These are phyloP conservation scores for Melieria crassipennis DNA, from an alignment of 2,888 invertebrate species.

Conservation along the genomic window DNA sequence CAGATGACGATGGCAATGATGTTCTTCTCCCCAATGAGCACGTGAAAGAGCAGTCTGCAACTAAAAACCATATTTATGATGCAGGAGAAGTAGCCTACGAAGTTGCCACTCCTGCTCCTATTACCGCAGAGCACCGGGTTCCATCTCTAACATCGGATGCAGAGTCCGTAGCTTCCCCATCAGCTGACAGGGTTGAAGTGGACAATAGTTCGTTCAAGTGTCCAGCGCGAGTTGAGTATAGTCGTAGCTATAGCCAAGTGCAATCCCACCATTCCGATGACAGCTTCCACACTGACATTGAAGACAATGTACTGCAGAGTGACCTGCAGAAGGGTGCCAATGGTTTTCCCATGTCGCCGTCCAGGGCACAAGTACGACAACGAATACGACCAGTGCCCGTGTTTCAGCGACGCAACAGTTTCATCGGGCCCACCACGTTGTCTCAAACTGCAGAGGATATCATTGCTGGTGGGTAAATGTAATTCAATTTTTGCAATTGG, in stretches of 20 bases:
- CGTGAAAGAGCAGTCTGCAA: too few species aligned
- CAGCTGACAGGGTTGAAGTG: conserved; percentile 36
- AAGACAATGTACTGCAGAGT: conserved; percentile 61
- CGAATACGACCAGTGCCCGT: conserved; percentile 77
- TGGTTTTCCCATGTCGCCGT: conserved; percentile 56
- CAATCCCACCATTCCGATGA: conserved; percentile 51
- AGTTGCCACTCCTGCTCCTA: too few species aligned
- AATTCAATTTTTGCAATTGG: not conserved
- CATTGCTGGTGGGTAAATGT: not conserved
- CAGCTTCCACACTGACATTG: conserved; percentile 55
- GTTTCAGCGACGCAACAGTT: conserved; percentile 73
- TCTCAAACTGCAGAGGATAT: conserved; percentile 46
- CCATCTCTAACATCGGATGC: too few species aligned
- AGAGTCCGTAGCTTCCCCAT: too few species aligned
- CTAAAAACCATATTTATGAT: too few species aligned
- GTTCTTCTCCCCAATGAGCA: too few species aligned
- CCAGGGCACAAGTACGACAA: conserved; percentile 74
- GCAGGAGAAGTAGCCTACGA: too few species aligned
- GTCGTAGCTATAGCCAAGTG: conserved; percentile 41
- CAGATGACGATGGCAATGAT: too few species aligned
- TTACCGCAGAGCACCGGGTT: too few species aligned
- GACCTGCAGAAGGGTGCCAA: conserved; percentile 54
- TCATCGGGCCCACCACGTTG: conserved; percentile 68
- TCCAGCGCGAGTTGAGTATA: conserved; percentile 48
- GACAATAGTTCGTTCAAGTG: conserved; percentile 53